These are phyloP conservation scores for Morone saxatilis DNA, from an alignment of 2,113 vertebrate species.

Conservation along the genomic window DNA sequence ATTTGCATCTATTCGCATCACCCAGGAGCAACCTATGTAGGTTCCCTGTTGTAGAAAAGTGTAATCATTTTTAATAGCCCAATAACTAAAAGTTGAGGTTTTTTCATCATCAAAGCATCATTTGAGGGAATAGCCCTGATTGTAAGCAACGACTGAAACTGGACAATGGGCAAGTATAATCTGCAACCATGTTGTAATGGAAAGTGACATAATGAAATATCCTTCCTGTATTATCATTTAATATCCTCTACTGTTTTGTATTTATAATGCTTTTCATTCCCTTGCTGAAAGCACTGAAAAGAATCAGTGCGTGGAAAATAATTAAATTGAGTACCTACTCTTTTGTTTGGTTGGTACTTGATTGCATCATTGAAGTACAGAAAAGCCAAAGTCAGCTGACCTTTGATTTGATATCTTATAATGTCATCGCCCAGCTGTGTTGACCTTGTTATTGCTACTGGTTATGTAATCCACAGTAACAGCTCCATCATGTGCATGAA, in stretches of 20 bases:
- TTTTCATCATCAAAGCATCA: neutral
- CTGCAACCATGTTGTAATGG: no score
- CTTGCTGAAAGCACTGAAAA: neutral
- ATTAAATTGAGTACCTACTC: neutral
- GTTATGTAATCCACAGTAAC: slow-evolving; percentile 10
- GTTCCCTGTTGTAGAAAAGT: neutral
- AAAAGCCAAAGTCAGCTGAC: slow-evolving; percentile 34
- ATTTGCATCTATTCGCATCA: no score
- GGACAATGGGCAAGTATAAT: neutral
- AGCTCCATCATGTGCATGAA: neutral
- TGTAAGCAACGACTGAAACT: neutral
- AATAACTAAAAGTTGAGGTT: no score
- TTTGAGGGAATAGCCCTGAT: neutral
- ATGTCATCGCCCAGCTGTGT: slow-evolving; percentile 22
- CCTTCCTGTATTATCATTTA: no score
- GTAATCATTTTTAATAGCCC: neutral
- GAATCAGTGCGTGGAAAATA: neutral
- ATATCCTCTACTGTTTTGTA: neutral
- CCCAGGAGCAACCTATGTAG: no score
- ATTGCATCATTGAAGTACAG: neutral
- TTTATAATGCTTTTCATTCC: neutral
- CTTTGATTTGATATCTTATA: slow-evolving; percentile 30
- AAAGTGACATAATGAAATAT: neutral
- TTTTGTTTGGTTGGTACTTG: neutral
- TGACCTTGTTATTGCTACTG: slow-evolving; percentile 39